Evolutionary conservation across 2,113 vertebrate species (phyloP).

Genomic region (Isichthys henryi): DNA sequence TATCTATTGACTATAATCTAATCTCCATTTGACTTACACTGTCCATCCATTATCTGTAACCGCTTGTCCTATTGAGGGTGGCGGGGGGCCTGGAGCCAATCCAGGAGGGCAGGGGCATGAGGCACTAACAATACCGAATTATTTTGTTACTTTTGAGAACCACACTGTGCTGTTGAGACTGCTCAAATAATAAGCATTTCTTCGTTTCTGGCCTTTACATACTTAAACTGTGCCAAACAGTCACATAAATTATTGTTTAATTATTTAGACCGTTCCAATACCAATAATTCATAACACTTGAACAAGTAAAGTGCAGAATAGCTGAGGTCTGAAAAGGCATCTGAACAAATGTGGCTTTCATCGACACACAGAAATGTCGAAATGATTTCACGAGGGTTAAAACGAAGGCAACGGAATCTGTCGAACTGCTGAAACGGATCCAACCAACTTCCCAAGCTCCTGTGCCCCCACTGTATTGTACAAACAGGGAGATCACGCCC

Average conservation of each 20-base stretch:
- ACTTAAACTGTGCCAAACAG: background rate
- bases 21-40: background rate
- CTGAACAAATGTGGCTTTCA: background rate
- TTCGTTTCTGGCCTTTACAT: too few species aligned
- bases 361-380: background rate
- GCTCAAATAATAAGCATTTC: background rate
- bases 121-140: background rate
- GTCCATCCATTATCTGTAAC: background rate
- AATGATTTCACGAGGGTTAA: background rate
- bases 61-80: background rate
- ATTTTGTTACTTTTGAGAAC: background rate
- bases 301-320: background rate
- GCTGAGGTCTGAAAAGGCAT: background rate
- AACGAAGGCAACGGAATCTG: background rate
- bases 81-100: background rate
- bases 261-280: background rate
- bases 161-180: background rate
- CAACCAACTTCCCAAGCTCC: background rate
- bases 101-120: background rate
- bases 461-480: background rate
- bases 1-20: background rate
- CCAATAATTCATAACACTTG: background rate
- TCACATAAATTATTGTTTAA: background rate
- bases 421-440: constrained; percentile 21
- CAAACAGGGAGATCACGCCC: background rate